Base-by-base conservation (phyloP, 2,797 vertebrate genomes). In the Anomalospiza imberbis region DNA sequence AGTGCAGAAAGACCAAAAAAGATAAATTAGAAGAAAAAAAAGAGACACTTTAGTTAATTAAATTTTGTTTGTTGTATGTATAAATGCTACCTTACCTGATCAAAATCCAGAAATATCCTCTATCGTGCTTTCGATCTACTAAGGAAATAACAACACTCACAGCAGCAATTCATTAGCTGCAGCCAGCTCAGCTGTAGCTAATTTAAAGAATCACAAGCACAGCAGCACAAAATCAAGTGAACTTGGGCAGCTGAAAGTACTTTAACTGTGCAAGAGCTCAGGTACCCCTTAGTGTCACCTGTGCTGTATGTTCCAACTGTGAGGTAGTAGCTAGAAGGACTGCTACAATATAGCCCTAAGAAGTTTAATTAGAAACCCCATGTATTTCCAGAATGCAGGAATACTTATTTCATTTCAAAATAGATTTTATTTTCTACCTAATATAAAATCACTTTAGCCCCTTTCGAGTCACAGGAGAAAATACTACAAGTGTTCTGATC, bases 171-270 rank as follows among this genome's bases (percentile, higher is more conserved):
- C 57, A 76, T 70, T 65, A 94, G 72, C 57, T 83, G 57, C 78
- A 89, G 58, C 85, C 79, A 91, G 62, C 89, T 91, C 89, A 91
- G 91, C 91, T 95, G 89, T 51, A 58, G 73, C 89, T 92, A 42
- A 92, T 95, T 89, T 72, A 72, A 85, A 92, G 85, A 85, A 75
- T 94, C 85, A 91, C 92, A 91, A 92, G 62, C 86, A 80, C 93
- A 95, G 92, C 87, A 88, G 91, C 58, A 66, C 29, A 55, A 85
- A 92, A 89, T 92, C 89, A 94, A 67, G 88, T n/a, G 38, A 94
- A 83, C 72, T 79, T 62, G 34, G 73, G 70, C 78, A 94, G 45
- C 87, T 76, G 50, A 75, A 85, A 62, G 76, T 34, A 21, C 48
- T 85, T 91, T 17, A 77, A 42, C 86, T 66, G 65, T 58, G 26